Evolutionary conservation across 2,888 invertebrate genomes (phyloP), one percentile per base, ranked within the genome.

Genomic region (Platycheirus rosarum): DNA sequence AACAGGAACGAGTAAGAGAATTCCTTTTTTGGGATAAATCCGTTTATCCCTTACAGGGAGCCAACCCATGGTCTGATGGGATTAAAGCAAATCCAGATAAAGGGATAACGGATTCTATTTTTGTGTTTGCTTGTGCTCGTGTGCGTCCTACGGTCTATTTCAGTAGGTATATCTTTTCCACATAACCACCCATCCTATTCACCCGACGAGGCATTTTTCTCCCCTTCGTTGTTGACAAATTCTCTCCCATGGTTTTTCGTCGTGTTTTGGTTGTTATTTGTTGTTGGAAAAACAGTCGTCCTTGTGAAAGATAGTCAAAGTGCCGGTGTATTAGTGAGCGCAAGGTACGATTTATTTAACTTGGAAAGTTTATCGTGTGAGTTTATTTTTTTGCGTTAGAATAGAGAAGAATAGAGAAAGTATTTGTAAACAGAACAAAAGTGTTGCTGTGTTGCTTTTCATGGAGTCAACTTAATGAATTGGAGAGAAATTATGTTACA

Each of bases 51-150:
- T 79, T 84, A 78, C 85, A 84, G 84, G n/a, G 29, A 84, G 85
- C 16, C 75, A 85, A 78, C 73, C 78, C 85, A 88, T 87, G 88
- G 80, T 86, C 88, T 90, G 90, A 90, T 90, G 90, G 87, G 90
- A 90, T 90, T 90, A 90, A 86, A 87, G 86, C 87, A 90, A 90
- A 90, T 90, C 90, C 90, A 90, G 89, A 90, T 90, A 90, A 90
- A 89, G 87, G 90, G 90, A 90, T 90, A 89, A 89, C 88, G 88
- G 87, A 89, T 89, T 89, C 87, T 57, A 44, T 48, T 37, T 60
- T 16, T 26, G 8, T 37, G 42, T 20, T 9, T 40, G 42, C 35
- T 1, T 16, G 11, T 53, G 23, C 7, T 11, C 18, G 51, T 76
- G n/a, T 68, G 44, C 51, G 46, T 68, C 23, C 40, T 20, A 55